Evolutionary conservation across 2,797 vertebrate species (phyloP).

Genomic region (Tapera naevia): DNA sequence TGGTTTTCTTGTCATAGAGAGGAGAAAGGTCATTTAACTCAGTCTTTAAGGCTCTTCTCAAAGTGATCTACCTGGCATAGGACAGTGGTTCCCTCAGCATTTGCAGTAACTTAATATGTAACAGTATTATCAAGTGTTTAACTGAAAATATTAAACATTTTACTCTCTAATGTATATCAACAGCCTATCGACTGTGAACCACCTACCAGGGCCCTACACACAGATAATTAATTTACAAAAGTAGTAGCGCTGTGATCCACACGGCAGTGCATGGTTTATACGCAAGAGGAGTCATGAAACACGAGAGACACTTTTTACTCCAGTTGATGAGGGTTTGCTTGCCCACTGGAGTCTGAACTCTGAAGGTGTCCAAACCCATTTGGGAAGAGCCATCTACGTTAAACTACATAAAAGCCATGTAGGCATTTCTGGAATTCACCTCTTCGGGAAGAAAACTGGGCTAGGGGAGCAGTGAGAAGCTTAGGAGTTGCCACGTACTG

Average conservation of each 20-base stretch:
- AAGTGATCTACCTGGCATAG: not conserved
- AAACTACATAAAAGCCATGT: not conserved
- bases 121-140: not conserved
- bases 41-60: not conserved
- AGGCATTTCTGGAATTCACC: not conserved
- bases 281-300: not conserved
- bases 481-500: not conserved
- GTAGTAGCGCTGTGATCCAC: not conserved
- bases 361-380: not conserved
- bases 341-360: not conserved
- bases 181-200: not conserved
- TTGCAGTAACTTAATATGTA: not conserved
- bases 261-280: not conserved
- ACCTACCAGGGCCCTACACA: not conserved
- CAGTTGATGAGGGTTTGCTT: not conserved
- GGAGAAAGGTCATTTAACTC: not conserved
- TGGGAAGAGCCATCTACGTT: not conserved
- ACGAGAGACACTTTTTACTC: not conserved
- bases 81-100: not conserved
- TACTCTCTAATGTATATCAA: not conserved
- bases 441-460: not conserved
- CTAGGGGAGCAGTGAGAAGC: not conserved
- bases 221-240: not conserved
- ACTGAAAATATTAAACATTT: not conserved
- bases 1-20: not conserved